These are phyloP conservation scores for Lacerta bilineata DNA, from an alignment of 2,797 vertebrate genomes.

Conservation along the genomic window DNA sequence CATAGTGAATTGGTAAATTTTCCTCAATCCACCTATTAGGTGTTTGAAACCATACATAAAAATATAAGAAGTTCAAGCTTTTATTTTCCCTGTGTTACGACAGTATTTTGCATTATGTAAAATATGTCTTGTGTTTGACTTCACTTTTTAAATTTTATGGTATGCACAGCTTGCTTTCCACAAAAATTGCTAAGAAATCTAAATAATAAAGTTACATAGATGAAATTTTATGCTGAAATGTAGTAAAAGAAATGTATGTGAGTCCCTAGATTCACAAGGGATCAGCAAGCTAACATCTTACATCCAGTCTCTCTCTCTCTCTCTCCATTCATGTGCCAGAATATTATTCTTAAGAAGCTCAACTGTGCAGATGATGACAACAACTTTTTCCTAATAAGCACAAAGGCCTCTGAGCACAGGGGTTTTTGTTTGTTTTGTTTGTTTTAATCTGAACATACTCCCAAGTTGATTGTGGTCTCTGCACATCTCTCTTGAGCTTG, in stretches of 20 bases:
- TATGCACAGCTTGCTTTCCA: slow-evolving; percentile 50
- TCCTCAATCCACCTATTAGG: background rate
- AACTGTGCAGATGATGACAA: slow-evolving; percentile 23
- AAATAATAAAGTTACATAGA: slow-evolving; percentile 36
- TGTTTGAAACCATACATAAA: background rate
- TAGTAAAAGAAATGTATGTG: slow-evolving; percentile 31
- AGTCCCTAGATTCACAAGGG: slow-evolving; percentile 35
- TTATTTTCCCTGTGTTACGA: slow-evolving; percentile 23
- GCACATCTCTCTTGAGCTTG: background rate
- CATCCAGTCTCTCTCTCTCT: too few species aligned
- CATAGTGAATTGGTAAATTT: background rate
- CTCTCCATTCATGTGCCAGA: background rate
- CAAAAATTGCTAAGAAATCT: slow-evolving; percentile 28
- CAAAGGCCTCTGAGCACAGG: slow-evolving; percentile 21
- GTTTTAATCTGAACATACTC: slow-evolving; percentile 8
- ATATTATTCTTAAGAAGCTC: slow-evolving; percentile 8
- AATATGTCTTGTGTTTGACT: slow-evolving; percentile 38
- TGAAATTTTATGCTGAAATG: slow-evolving; percentile 46
- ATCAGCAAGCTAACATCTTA: slow-evolving; percentile 4
- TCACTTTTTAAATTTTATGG: slow-evolving; percentile 20
- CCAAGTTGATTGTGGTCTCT: background rate
- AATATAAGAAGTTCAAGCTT: background rate
- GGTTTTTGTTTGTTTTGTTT: background rate
- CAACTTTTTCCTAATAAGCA: slow-evolving; percentile 10
- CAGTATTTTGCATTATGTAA: slow-evolving; percentile 29